phyloP scores from a whole-genome alignment of 2,113 vertebrate genomes.

The Archocentrus centrarchus region DNA sequence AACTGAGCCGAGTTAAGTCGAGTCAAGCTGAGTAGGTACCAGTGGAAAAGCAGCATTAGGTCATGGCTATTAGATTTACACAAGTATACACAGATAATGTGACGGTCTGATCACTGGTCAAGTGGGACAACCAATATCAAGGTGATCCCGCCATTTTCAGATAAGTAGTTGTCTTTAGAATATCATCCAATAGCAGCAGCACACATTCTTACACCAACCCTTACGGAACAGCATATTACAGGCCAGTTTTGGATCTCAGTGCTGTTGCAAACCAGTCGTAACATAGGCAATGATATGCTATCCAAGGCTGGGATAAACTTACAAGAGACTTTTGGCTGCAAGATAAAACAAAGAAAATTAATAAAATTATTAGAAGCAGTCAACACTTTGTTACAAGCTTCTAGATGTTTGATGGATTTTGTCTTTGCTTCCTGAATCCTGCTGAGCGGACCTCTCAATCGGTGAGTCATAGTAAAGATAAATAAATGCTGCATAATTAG shows the following conservation, averaged over 20 bases:
- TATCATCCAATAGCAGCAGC: background rate
- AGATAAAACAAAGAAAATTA: background rate
- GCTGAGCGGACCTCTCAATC: background rate
- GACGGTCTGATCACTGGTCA: background rate
- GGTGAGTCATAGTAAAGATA: background rate
- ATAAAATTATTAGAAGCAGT: background rate
- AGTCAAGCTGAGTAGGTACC: background rate
- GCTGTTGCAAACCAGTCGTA: background rate
- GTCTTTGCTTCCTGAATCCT: background rate
- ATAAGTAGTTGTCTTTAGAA: background rate
- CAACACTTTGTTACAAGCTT: background rate
- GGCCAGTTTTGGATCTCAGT: no score
- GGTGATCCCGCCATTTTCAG: background rate
- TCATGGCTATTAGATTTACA: background rate
- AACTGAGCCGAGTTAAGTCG: background rate
- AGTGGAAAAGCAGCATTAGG: background rate
- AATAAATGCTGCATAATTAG: constrained; percentile 5
- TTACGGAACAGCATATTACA: no score
- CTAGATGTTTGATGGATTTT: background rate
- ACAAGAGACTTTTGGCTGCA: background rate
- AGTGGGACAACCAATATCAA: background rate
- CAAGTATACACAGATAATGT: background rate
- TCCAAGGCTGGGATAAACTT: background rate
- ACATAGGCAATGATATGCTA: background rate
- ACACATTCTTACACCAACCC: background rate